Conservation (phyloP, 2,888 invertebrate genomes). For the Unio delphinus region DNA sequence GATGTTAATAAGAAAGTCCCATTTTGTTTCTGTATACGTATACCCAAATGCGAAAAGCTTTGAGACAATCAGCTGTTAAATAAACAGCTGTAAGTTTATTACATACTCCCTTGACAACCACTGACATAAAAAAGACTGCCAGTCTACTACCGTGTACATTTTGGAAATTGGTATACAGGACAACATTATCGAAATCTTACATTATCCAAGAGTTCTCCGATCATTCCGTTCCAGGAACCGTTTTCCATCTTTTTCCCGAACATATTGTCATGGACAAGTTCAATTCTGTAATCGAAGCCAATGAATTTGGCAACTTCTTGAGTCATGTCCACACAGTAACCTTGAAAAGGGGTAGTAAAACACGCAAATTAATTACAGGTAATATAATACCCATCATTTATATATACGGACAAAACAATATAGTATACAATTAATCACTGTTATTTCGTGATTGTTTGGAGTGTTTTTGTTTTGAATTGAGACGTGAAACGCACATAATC, state of each 20-base stretch:
- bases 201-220: slow-evolving; percentile 59
- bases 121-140: too few relatives aligned
- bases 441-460: not conserved
- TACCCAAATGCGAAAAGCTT: too few relatives aligned
- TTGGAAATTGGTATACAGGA: too few relatives aligned
- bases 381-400: not conserved
- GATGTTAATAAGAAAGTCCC: too few relatives aligned
- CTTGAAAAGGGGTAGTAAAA: slow-evolving; percentile 67
- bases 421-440: not conserved
- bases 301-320: slow-evolving; percentile 83
- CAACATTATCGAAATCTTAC: slow-evolving; percentile 24
- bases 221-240: slow-evolving; percentile 68
- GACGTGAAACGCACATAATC: not conserved
- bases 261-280: slow-evolving; percentile 86
- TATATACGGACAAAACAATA: not conserved
- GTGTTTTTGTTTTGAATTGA: rapidly evolving
- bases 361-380: too few relatives aligned
- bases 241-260: slow-evolving; percentile 77
- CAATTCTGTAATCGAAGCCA: slow-evolving; percentile 87
- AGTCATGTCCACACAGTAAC: slow-evolving; percentile 93
- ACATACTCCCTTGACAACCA: too few relatives aligned
- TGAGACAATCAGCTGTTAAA: too few relatives aligned
- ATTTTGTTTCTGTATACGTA: too few relatives aligned
- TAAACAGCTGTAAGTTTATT: too few relatives aligned
- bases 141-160: too few relatives aligned